These are phyloP conservation scores for Masnerella sp. DNA, from an alignment of 2,888 invertebrate species.

Conservation along the genomic window DNA sequence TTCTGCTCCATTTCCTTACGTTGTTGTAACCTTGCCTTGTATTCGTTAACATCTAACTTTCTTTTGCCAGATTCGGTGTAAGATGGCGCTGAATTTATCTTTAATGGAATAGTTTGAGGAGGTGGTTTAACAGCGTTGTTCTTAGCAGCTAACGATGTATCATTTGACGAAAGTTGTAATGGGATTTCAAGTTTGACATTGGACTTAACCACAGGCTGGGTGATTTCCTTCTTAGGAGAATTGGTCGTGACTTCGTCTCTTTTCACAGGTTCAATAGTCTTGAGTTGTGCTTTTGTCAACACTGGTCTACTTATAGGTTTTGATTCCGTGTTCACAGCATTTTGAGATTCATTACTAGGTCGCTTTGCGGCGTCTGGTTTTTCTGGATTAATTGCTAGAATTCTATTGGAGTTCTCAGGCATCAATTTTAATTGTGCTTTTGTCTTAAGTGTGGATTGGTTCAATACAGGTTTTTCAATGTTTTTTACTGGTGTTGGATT, in stretches of 20 bases:
- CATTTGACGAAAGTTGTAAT: conserved; percentile 3
- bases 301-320: conserved; percentile 18
- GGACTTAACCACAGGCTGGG: conserved; percentile 20
- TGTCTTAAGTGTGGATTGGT: conserved; percentile 62
- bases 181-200: conserved; percentile 29
- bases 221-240: not conserved
- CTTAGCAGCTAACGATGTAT: not conserved
- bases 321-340: conserved; percentile 8
- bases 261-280: conserved; percentile 31
- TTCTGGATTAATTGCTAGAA: conserved; percentile 33
- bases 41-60: conserved; percentile 69
- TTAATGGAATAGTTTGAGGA: conserved; percentile 5
- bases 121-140: not conserved
- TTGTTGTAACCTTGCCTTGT: conserved; percentile 69
- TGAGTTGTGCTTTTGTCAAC: conserved; percentile 46
- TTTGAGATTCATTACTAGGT: not conserved
- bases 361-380: conserved; percentile 11
- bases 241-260: not conserved
- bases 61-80: conserved; percentile 46
- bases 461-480: conserved; percentile 30
- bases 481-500: conserved; percentile 15
- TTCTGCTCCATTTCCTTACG: conserved; percentile 62
- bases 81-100: conserved; percentile 29
- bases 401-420: conserved; percentile 61
- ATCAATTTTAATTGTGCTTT: conserved; percentile 71